Base-by-base conservation (phyloP, 2,888 invertebrate genomes). In the Tribolium freemani region DNA sequence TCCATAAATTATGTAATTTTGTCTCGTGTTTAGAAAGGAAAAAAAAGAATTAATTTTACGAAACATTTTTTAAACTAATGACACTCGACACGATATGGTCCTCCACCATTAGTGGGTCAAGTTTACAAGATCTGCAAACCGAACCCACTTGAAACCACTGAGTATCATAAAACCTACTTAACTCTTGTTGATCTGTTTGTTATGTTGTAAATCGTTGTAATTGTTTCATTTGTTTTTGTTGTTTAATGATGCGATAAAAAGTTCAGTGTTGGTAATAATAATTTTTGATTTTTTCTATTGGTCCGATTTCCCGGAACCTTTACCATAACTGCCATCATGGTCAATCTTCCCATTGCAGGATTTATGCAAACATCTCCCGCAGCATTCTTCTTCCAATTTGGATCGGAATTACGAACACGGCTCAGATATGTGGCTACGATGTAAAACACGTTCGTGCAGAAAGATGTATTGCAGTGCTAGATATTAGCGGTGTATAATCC, bases 401-500 rank as follows among this genome's bases (percentile, higher is more conserved):
- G 48, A 45, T 16, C 67, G 57, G 67, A 67, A 67, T 67, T 67
- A 60, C 69, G 60, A 60, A 69, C 69, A 69, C 60, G 44, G 16
- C 53, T 46, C 58, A 69, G 60, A 69, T 69, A 69, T 69, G 69
- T 53, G 69, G 60, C 30, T 57, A 53, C 21, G 50, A 58, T 69
- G 69, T 60, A 69, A 44, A 58, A 53, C 69, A 69, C 46, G 69
- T 69, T 60, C 60, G 69, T 53, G 58, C 57, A 50, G 30, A 50
- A 66, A 67, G 71, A 71, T 51, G 63, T 50, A 71, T 71, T 57
- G 66, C 71, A 71, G 58, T 51, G 63, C 71, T 50, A 71, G 71
- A 71, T 67, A 71, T 71, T 71, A 71, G 57, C 53, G 66, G 38
- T 67, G 71, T 71, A 70, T 57, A 71, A 70, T 71, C 53, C 71